Conservation (phyloP, 2,797 vertebrate genomes). For the Yasuhikotakia modesta region DNA sequence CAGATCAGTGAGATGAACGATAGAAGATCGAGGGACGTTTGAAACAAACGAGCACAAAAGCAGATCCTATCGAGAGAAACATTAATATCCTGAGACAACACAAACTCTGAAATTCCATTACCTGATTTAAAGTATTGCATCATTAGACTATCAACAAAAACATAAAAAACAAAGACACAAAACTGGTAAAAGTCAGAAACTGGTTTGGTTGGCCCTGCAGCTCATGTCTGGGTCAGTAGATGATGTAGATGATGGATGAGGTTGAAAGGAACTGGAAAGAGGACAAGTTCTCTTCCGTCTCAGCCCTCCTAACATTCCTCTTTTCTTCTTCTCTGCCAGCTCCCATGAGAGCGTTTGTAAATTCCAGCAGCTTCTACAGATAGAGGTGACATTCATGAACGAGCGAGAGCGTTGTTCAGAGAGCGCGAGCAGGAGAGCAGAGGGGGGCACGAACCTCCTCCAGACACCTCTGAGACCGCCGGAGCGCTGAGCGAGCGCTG, state of each 20-base stretch:
- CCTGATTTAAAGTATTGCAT: conserved; percentile 30
- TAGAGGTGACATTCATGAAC: conserved; percentile 80
- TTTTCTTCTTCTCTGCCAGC: conserved; percentile 59
- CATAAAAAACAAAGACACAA: conserved; percentile 14
- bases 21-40: not conserved
- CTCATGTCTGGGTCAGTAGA: conserved; percentile 58
- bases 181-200: conserved; percentile 5
- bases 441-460: conserved; percentile 60
- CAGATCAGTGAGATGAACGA: conserved; percentile 7
- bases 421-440: conserved; percentile 53
- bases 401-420: conserved; percentile 54
- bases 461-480: conserved; percentile 54
- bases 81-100: conserved; percentile 23
- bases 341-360: conserved; percentile 67
- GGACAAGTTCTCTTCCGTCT: conserved; percentile 45
- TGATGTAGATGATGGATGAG: conserved; percentile 24
- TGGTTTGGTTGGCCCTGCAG: conserved; percentile 66
- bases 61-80: conserved; percentile 24
- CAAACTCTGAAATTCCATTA: conserved; percentile 32
- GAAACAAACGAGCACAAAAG: not conserved
- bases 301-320: conserved; percentile 56
- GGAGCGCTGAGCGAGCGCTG: conserved; percentile 59
- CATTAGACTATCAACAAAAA: conserved; percentile 24
- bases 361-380: conserved; percentile 71
- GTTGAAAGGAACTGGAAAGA: conserved; percentile 50